Conservation (phyloP, 2,888 invertebrate species). For the Chydorus sphaericus region DNA sequence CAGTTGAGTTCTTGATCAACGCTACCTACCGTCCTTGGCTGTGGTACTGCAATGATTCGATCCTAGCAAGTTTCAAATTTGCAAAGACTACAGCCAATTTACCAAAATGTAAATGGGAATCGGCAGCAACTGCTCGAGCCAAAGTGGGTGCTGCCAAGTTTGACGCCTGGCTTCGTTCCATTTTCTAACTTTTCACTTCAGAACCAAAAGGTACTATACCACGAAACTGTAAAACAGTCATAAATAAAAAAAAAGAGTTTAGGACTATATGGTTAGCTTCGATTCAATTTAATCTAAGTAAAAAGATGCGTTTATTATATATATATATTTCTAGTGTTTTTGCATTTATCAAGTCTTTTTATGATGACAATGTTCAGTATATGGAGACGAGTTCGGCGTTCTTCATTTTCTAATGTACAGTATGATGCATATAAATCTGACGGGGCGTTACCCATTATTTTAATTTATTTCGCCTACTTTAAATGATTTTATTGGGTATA, state of each 20-base stretch:
- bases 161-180: constrained; percentile 22
- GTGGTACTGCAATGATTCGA: constrained; percentile 22
- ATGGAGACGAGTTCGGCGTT: constrained; percentile 51
- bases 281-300: too few species aligned
- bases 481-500: too few species aligned
- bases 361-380: constrained; percentile 52
- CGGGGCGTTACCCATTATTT: too few species aligned
- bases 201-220: constrained; percentile 22
- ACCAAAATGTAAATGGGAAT: constrained; percentile 15
- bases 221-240: too few species aligned
- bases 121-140: constrained; percentile 22
- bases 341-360: too few species aligned
- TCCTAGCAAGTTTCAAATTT: constrained; percentile 21
- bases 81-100: constrained; percentile 17
- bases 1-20: constrained; percentile 22
- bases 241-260: too few species aligned
- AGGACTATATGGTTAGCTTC: too few species aligned
- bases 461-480: too few species aligned
- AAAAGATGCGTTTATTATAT: too few species aligned
- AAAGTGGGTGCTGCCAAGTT: constrained; percentile 18
- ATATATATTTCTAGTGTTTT: too few species aligned
- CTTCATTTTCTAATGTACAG: constrained; percentile 32
- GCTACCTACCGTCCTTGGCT: constrained; percentile 23
- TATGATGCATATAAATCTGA: too few species aligned
- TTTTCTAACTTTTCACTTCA: constrained; percentile 21